A percentile compares a stretch with the other conserved stretches of the same genome.
These are phyloP conservation scores for Phacellophora camtschatica DNA, from an alignment of 30 jellyfish, hydroid and myxozoan species.

Conservation along the genomic window DNA sequence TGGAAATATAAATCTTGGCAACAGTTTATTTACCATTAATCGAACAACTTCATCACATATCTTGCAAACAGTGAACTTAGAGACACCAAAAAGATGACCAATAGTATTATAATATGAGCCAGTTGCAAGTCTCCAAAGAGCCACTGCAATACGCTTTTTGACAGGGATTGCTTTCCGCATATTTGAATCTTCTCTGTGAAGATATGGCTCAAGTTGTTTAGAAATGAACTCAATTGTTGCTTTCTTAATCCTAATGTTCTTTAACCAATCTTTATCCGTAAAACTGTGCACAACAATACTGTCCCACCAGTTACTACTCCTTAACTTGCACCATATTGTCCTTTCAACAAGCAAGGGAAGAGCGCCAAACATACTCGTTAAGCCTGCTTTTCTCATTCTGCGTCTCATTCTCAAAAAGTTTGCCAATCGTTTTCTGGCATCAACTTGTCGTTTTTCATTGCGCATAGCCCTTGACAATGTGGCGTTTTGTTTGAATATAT, in stretches of 20 bases:
- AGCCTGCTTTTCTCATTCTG: too few species aligned
- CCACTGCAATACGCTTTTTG: constrained; percentile 7
- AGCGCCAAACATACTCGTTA: too few species aligned
- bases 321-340: neutral
- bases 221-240: neutral
- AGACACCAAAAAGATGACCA: constrained; percentile 29
- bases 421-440: too few species aligned
- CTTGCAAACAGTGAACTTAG: constrained; percentile 4
- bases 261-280: constrained; percentile 4
- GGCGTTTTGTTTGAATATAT: too few species aligned
- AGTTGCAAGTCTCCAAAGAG: constrained; percentile 28
- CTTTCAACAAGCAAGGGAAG: neutral
- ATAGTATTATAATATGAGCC: neutral
- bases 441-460: too few species aligned
- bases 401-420: too few species aligned
- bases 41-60: neutral
- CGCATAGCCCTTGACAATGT: too few species aligned
- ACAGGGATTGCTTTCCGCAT: constrained; percentile 4
- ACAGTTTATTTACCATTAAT: neutral
- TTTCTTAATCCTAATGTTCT: constrained; percentile 8
- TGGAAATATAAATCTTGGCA: neutral
- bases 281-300: neutral
- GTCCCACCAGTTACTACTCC: constrained; percentile 24
- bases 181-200: neutral
- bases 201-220: constrained; percentile 19